A percentile compares a stretch with the other conserved stretches of the same genome.
Conservation (phyloP, 2,888 invertebrate species). For the Nephrotoma guestfalica region DNA sequence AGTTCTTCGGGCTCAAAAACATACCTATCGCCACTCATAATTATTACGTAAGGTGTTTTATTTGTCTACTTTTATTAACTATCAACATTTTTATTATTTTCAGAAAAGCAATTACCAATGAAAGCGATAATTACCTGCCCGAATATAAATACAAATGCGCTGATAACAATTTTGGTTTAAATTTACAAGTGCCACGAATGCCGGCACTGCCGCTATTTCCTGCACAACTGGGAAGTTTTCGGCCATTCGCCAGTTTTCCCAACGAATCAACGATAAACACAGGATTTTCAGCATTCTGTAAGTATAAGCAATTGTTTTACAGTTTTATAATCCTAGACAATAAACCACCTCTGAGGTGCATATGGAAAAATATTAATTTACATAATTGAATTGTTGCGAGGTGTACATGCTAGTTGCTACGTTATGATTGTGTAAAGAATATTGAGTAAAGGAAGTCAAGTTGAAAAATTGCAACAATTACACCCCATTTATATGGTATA, state of each 20-base stretch:
- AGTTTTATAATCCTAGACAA: background rate
- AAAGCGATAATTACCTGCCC: background rate
- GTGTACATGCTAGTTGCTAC: too few relatives aligned
- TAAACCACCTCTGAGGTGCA: too few relatives aligned
- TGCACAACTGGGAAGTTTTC: conserved; percentile 6
- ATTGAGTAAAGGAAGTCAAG: background rate
- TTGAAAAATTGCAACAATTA: background rate
- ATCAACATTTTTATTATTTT: background rate
- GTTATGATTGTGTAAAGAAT: background rate
- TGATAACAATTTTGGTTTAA: background rate
- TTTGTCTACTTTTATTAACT: too few relatives aligned
- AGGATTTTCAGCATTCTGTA: conserved; percentile 30
- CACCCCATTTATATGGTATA: background rate
- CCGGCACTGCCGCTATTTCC: background rate
- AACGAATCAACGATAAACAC: conserved; percentile 26
- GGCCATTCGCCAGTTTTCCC: conserved; percentile 20
- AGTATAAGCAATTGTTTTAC: conserved; percentile 16
- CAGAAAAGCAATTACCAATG: background rate
- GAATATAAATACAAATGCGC: background rate
- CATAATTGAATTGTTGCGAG: too few relatives aligned
- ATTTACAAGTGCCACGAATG: background rate
- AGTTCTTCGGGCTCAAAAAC: too few relatives aligned
- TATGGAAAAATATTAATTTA: too few relatives aligned
- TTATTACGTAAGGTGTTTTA: too few relatives aligned
- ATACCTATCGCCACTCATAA: too few relatives aligned